Evolutionary conservation across 2,797 vertebrate species (phyloP), one percentile per base, ranked within the genome.

Genomic region (Ctenopoma multispine): DNA sequence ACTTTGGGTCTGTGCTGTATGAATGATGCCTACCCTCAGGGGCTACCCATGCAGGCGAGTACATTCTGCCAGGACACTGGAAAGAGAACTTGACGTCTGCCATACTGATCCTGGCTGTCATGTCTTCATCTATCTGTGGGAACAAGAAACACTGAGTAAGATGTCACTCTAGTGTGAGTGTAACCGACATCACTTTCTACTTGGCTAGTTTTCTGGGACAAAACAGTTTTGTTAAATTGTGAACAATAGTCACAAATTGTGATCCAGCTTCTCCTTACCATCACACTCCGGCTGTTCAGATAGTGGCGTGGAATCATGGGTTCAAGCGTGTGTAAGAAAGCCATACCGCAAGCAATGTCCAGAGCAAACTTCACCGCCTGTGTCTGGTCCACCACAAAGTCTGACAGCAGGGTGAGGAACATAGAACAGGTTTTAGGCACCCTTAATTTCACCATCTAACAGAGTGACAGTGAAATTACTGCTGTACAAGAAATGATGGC

Each of bases 21-120:
- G 79, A 85, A 57, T 76, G 84, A 86, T 67, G 70, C 88, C 41
- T 92, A 99, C 98, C 98, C 94, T 99, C 98, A 0, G 98, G 98
- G 18, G 98, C 98, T 57, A 99, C 95, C 98, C 98, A 99, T 27
- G 98, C 97, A 0, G 98, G 98, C 1, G 96, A 96, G 20, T 98
- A 99, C 96, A 99, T 99, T 85, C 96, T 95, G 71, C 98, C 97
- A 0, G 97, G 96, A 91, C 97, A 99, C 92, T 99, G 98, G 93
- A 99, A 99, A 73, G 97, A 98, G 90, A 99, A 97, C 90, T 99
- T 99, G 46, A 96, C 98, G 0, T 99, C 98, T 0, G 97, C 96
- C 98, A 99, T 99, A 92, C 97, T 98, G 93, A 99, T 96, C 53
- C 98, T 95, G 3, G 97, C 97, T 0, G 97, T 99, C 97, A 98